Conservation (phyloP, 2,113 vertebrate species). For the Carettochelys insculpta region DNA sequence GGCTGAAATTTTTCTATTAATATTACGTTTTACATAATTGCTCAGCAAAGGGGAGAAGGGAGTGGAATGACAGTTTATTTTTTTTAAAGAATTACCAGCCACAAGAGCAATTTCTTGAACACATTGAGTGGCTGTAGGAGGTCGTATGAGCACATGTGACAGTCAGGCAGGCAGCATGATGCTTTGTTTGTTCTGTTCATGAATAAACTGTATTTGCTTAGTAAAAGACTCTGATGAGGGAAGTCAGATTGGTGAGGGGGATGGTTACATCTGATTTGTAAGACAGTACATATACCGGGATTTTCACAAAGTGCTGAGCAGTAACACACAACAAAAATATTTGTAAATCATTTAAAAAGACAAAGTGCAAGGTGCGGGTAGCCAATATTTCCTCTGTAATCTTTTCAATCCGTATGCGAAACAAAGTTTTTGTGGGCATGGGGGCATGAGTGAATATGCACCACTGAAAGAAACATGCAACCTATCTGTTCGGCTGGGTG, state of each 20-base stretch:
- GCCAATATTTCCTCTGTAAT: no score
- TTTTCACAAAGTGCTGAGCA: conserved; percentile 67
- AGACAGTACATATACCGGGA: conserved; percentile 59
- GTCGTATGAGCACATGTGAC: background rate
- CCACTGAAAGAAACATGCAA: no score
- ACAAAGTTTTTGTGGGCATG: no score
- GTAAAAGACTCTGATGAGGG: conserved; percentile 64
- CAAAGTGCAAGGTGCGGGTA: background rate
- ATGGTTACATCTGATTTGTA: background rate
- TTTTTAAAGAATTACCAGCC: background rate
- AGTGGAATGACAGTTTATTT: background rate
- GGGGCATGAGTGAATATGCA: no score
- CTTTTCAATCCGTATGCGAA: no score
- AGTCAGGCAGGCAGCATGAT: conserved; percentile 14
- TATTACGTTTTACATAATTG: accelerated
- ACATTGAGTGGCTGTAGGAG: background rate
- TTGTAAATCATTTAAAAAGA: conserved; percentile 58
- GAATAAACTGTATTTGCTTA: conserved; percentile 12
- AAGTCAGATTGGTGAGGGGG: conserved; percentile 18
- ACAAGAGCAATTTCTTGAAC: no score
- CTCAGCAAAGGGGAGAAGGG: background rate
- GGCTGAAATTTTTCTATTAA: background rate
- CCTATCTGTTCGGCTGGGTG: no score
- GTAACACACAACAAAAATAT: conserved; percentile 61
- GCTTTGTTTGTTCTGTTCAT: background rate